A percentile compares a stretch with the other conserved stretches of the same genome.
phyloP scores from a whole-genome alignment of 2,888 invertebrate genomes.

The Drosophila falleni region DNA sequence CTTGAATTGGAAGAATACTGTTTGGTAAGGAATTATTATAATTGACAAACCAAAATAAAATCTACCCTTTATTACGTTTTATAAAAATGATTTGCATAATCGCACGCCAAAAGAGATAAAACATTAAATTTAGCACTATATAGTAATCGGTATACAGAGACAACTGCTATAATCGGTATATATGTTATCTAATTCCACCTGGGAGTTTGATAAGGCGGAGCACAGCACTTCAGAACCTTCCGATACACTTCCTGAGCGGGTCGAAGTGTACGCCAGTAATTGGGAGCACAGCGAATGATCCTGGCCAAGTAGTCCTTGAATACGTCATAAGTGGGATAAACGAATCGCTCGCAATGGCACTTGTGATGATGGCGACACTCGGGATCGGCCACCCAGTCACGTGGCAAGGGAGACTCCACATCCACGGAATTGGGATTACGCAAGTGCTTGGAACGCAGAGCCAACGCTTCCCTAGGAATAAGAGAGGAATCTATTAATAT shows the following conservation, averaged over 20 bases:
- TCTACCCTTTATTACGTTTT: neutral
- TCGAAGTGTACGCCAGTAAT: constrained; percentile 63
- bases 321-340: constrained; percentile 67
- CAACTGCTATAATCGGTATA: neutral
- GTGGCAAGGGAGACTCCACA: constrained; percentile 46
- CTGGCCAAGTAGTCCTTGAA: constrained; percentile 64
- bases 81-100: constrained; percentile 26
- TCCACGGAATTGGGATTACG: neutral
- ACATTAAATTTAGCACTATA: constrained; percentile 34
- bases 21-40: too few species aligned
- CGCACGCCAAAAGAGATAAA: constrained; percentile 15
- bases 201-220: constrained; percentile 23
- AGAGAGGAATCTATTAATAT: too few species aligned
- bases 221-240: constrained; percentile 56
- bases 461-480: constrained; percentile 48
- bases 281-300: constrained; percentile 56
- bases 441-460: constrained; percentile 23
- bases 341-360: constrained; percentile 59
- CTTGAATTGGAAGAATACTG: too few species aligned
- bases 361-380: constrained; percentile 66
- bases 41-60: neutral
- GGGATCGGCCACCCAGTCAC: constrained; percentile 65
- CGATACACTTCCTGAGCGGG: constrained; percentile 66
- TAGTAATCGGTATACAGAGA: neutral
- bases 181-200: constrained; percentile 11